Evolutionary conservation across 1,140 invertebrate species (phyloP).

Genomic region (Palaemon carinicauda): DNA sequence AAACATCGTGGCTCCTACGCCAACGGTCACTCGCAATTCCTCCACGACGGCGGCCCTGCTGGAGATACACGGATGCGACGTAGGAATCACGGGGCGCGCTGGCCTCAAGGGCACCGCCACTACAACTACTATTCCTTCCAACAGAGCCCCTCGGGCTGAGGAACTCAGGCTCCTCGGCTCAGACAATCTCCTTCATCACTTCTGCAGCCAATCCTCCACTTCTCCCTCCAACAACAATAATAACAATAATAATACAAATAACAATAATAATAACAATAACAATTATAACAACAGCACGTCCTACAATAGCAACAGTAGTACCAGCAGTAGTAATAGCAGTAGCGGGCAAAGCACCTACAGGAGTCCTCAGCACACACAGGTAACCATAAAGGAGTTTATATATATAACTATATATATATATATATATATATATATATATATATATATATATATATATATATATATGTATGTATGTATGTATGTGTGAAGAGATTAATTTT

Average conservation of each 20-base stretch:
- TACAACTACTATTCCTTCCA: neutral
- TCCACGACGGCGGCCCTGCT: slow-evolving; percentile 21
- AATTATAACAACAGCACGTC: slow-evolving; percentile 4
- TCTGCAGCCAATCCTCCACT: neutral
- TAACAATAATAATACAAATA: neutral
- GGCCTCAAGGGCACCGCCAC: neutral
- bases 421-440: neutral
- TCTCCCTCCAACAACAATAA: slow-evolving; percentile 5
- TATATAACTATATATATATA: neutral
- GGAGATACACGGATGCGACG: slow-evolving; percentile 33
- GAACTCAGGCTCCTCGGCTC: slow-evolving; percentile 18
- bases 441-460: neutral
- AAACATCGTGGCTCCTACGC: slow-evolving; percentile 45
- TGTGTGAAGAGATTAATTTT: no score
- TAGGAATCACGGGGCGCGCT: neutral
- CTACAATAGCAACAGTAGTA: slow-evolving; percentile 13
- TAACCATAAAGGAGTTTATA: slow-evolving; percentile 61
- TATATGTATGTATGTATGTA: no score
- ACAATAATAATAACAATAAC: slow-evolving; percentile 29
- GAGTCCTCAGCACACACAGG: slow-evolving; percentile 59
- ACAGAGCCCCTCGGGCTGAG: neutral
- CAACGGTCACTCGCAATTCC: slow-evolving; percentile 34
- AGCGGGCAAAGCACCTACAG: slow-evolving; percentile 35
- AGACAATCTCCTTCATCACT: slow-evolving; percentile 2
- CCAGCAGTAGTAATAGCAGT: slow-evolving; percentile 16